phyloP scores from a whole-genome alignment of 2,797 vertebrate genomes.

The Chiloscyllium punctatum region DNA sequence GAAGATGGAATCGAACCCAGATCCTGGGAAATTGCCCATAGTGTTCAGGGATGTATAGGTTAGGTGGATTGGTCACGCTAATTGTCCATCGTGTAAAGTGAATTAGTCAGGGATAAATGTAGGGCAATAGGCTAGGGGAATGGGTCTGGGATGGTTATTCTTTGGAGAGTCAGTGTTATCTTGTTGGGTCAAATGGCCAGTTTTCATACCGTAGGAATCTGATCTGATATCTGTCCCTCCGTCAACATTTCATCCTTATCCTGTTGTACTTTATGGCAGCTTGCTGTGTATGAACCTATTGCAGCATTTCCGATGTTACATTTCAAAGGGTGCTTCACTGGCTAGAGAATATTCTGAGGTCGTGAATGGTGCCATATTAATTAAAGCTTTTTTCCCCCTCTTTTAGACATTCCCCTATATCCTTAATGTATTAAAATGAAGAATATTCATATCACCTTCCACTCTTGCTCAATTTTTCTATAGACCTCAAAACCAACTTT shows the following conservation, averaged over 20 bases:
- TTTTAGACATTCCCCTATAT: neutral
- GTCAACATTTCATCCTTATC: neutral
- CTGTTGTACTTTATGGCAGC: neutral
- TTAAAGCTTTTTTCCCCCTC: no score
- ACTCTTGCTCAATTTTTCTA: neutral
- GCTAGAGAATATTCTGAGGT: neutral
- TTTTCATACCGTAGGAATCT: no score
- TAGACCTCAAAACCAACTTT: neutral
- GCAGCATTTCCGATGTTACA: neutral
- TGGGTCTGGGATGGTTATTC: no score
- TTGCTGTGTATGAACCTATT: neutral
- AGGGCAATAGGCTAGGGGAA: no score
- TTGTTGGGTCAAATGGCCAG: no score
- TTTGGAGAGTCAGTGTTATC: no score
- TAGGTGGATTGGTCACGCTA: no score
- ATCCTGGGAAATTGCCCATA: no score
- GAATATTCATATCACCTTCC: neutral
- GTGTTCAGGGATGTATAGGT: no score
- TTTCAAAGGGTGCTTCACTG: neutral
- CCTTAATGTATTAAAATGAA: neutral
- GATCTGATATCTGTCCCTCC: neutral
- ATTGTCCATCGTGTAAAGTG: no score
- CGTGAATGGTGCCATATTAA: neutral
- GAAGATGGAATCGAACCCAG: no score
- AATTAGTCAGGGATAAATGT: no score